Base-by-base conservation (phyloP, 2,797 vertebrate species). In the Mormyrus proboscirostris region DNA sequence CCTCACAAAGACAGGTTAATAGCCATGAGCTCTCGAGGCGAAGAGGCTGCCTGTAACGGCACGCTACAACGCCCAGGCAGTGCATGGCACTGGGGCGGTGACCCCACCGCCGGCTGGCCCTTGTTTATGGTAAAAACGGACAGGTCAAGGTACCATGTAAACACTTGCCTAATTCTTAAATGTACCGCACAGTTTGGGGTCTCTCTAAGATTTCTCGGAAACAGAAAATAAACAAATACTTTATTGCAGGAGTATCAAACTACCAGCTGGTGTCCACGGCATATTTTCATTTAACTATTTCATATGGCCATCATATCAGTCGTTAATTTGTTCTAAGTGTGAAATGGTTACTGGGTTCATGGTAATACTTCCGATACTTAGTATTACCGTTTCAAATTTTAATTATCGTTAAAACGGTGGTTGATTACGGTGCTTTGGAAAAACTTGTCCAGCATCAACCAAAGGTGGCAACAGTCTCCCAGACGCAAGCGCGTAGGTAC, bases 51-150 rank as follows among this genome's bases (percentile, higher is more conserved):
- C 49, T 90, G 84, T 88, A 90, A 90, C 33, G 57, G 55, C n/a
- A 47, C 38, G 76, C 86, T 9, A 73, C 59, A 25, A 89, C 22
- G 88, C 90, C 9, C n/a, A 89, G 89, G 88, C 90, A 86, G 88
- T 91, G 90, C n/a, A 33, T 65, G 19, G 84, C 91, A 88, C 91
- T 91, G 89, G 91, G 92, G 93, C 93, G 92, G 55, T n/a, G 19
- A 47, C 44, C 76, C 83, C 89, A 44, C 91, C 89, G 91, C 93
- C 90, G 90, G 55, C 92, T 91, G 93, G 89, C 89, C 89, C 89
- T 62, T 89, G 89, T 94, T 93, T 90, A 93, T 89, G 88, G 4
- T 95, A 90, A 94, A 94, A 49, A 65, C 1, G 76, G 87, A 73
- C 65, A 73, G 41, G 19, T 44, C 86, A 57, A 92, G 90, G 88